These are phyloP conservation scores for Brachyalestes nurse DNA, from an alignment of 2,797 vertebrate species.

Conservation along the genomic window DNA sequence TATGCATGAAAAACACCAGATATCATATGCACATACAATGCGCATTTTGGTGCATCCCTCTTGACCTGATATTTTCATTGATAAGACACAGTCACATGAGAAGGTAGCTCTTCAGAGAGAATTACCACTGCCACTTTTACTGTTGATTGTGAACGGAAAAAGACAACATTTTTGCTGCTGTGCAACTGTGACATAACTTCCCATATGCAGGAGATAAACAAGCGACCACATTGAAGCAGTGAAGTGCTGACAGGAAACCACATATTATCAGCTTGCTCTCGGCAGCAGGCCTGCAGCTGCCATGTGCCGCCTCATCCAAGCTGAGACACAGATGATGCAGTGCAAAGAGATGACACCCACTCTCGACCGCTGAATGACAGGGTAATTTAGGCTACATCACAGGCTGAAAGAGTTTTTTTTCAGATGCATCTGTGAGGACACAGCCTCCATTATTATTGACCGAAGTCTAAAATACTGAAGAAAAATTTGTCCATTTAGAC, in stretches of 20 bases:
- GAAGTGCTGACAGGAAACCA: conserved; percentile 46
- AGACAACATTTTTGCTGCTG: conserved; percentile 20
- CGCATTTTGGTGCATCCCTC: too few relatives aligned
- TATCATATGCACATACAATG: too few relatives aligned
- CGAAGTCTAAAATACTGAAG: neutral
- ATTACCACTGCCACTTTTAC: conserved; percentile 1
- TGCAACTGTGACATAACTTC: conserved; percentile 25
- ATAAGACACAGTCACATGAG: neutral
- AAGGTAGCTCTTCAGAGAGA: neutral
- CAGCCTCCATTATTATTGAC: neutral
- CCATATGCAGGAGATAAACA: conserved; percentile 24
- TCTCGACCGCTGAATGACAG: neutral
- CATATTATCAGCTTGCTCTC: conserved; percentile 25
- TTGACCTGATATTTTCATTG: neutral
- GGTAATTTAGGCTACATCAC: conserved; percentile 4
- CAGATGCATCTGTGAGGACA: neutral
- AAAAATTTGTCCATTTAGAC: neutral
- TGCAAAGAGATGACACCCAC: neutral
- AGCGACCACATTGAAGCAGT: conserved; percentile 18
- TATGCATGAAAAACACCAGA: too few relatives aligned
- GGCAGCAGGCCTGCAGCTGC: conserved; percentile 38
- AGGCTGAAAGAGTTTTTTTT: neutral
- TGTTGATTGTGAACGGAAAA: conserved; percentile 13
- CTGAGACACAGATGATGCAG: conserved; percentile 13
- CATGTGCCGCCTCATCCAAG: conserved; percentile 2